Base-by-base conservation (phyloP, 2,797 vertebrate genomes). In the Macroramphosus scolopax region DNA sequence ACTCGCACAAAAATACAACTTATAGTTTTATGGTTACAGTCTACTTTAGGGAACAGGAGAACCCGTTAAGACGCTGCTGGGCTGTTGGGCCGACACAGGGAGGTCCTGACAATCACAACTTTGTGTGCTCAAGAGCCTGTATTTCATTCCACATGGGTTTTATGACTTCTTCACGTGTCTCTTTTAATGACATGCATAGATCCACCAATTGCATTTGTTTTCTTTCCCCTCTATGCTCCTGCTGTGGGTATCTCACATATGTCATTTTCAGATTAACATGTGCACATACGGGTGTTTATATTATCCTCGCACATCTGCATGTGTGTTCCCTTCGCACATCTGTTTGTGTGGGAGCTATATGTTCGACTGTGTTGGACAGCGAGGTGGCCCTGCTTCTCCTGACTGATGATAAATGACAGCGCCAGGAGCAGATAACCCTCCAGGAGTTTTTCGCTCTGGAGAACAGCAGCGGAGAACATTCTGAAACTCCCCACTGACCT, bases 401-500 rank as follows among this genome's bases (percentile, higher is more conserved):
- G 70, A 63, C 68, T 82, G 93, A 93, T 96, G 95, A 97, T 96
- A 95, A 95, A 97, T 93, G 94, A 94, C 95, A 95, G 93, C 86
- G 89, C 88, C 87, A 91, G 91, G 86, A 89, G 93, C 93, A 97
- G 95, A 98, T 96, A 95, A 94, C 93, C 92, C 91, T 91, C 88
- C 92, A 92, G 89, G 92, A 96, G 92, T n/a, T 68, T 72, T 68
- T 63, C 31, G 90, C 91, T 89, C 54, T 63, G 68, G 90, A 89
- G 93, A 95, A 93, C 93, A 93, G 90, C 85, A 79, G 66, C 65
- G 91, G 93, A 93, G 93, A 94, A 96, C 92, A 97, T 96, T 94
- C 93, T 96, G 86, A 84, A 98, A 98, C 93, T 98, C 96, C 95
- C 96, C 86, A 87, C 89, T 95, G 96, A 95, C 92, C 88, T 87